Conservation (phyloP, 2,113 vertebrate species). For the Ardeotis arabs region DNA sequence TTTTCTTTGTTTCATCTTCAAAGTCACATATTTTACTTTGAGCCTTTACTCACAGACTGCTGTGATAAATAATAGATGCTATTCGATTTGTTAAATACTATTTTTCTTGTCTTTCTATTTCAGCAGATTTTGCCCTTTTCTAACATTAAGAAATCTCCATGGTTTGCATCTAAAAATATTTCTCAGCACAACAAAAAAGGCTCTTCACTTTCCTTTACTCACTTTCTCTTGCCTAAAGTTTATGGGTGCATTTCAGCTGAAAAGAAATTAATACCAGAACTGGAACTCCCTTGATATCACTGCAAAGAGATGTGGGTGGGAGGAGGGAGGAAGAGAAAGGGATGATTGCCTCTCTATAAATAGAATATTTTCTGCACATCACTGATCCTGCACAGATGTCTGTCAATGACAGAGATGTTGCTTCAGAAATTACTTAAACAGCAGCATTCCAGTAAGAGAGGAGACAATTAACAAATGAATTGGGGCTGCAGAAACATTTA, state of each 20-base stretch:
- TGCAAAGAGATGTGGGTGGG: not conserved
- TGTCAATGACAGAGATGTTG: conserved; percentile 33
- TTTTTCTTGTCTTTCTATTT: conserved; percentile 17
- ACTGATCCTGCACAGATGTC: conserved; percentile 43
- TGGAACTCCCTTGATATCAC: conserved; percentile 14
- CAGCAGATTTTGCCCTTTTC: not conserved
- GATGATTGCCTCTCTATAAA: conserved; percentile 28
- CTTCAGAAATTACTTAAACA: conserved; percentile 44
- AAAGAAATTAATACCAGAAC: not conserved
- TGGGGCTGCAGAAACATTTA: conserved; percentile 37
- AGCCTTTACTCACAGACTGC: not conserved
- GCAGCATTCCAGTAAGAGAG: conserved; percentile 45
- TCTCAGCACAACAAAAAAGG: not conserved
- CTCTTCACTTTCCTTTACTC: not conserved
- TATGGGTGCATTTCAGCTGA: not conserved
- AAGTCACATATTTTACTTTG: not conserved
- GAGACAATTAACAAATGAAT: conserved; percentile 41
- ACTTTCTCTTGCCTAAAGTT: not conserved
- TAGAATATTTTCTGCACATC: conserved; percentile 42
- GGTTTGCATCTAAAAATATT: not conserved
- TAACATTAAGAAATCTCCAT: not conserved
- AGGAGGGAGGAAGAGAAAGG: not conserved
- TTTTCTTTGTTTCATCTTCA: not conserved
- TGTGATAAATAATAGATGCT: not conserved
- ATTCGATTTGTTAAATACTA: not conserved